A percentile compares a stretch with the other conserved stretches of the same genome.
phyloP scores from a whole-genome alignment of 2,797 vertebrate genomes.

The Chromobotia macracanthus region DNA sequence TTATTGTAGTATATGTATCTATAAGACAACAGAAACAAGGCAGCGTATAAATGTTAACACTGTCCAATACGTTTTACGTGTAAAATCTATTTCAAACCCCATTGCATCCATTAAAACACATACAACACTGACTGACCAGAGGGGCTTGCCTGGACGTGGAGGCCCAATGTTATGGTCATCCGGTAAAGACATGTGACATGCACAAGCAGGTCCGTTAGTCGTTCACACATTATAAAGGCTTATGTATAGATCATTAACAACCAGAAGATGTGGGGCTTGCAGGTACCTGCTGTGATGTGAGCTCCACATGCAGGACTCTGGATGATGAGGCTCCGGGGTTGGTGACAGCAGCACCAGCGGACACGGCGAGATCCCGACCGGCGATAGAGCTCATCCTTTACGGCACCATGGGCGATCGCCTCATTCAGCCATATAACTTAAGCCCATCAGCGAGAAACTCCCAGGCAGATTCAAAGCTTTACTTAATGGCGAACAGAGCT shows the following conservation, averaged over 20 bases:
- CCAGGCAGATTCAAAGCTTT: background rate
- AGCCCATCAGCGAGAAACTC: conserved; percentile 43
- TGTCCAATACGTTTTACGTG: background rate
- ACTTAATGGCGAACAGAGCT: conserved; percentile 15
- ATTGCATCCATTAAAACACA: background rate
- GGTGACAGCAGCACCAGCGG: conserved; percentile 76
- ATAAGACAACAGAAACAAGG: background rate
- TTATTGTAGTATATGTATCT: background rate
- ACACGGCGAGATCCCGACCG: conserved; percentile 79
- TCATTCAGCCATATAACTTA: conserved; percentile 75
- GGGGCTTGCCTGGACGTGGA: conserved; percentile 9
- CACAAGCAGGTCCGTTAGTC: conserved; percentile 1
- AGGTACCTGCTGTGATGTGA: conserved; percentile 92
- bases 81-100: background rate
- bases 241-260: background rate
- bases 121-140: background rate
- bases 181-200: conserved; percentile 45
- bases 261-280: background rate
- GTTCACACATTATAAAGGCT: background rate
- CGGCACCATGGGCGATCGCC: conserved; percentile 67
- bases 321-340: conserved; percentile 82
- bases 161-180: conserved; percentile 47
- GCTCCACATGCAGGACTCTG: conserved; percentile 89
- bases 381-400: conserved; percentile 81
- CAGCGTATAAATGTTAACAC: background rate